Evolutionary conservation across 2,888 invertebrate genomes (phyloP).

Genomic region (Orchesellides sinensis): DNA sequence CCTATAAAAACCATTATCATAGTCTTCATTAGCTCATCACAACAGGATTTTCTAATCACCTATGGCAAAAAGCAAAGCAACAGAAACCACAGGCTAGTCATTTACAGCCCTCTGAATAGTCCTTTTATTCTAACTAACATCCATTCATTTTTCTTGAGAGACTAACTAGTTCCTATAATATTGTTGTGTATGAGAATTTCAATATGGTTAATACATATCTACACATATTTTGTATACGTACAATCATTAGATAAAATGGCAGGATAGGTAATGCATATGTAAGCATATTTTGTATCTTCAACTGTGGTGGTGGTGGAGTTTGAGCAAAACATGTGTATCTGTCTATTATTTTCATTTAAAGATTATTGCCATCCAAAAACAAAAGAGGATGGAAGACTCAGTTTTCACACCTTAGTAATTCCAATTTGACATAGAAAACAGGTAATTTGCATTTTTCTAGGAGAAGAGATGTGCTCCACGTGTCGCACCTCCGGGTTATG

Average conservation of each 20-base stretch:
- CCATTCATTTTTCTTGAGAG: too few species aligned
- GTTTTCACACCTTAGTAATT: conserved; percentile 64
- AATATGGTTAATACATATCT: too few species aligned
- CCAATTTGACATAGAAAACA: conserved; percentile 58
- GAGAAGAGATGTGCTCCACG: conserved; percentile 47
- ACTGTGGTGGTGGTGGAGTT: background rate
- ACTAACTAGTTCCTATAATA: too few species aligned
- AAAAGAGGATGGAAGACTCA: conserved; percentile 41
- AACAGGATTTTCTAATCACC: conserved; percentile 66
- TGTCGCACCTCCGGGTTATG: conserved; percentile 49
- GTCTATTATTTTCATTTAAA: background rate
- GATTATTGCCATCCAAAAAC: conserved; percentile 24
- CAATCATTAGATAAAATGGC: too few species aligned
- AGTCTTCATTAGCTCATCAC: conserved; percentile 61
- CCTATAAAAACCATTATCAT: conserved; percentile 56
- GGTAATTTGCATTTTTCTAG: conserved; percentile 57
- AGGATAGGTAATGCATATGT: background rate
- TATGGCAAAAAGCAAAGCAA: conserved; percentile 52
- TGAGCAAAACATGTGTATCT: background rate
- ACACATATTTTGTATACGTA: too few species aligned
- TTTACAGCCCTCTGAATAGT: too few species aligned
- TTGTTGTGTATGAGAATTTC: too few species aligned
- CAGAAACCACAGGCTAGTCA: too few species aligned
- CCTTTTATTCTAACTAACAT: too few species aligned
- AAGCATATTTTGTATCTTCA: background rate